Conservation (phyloP, 2,113 vertebrate species). For the Gallinago jamesoni region DNA sequence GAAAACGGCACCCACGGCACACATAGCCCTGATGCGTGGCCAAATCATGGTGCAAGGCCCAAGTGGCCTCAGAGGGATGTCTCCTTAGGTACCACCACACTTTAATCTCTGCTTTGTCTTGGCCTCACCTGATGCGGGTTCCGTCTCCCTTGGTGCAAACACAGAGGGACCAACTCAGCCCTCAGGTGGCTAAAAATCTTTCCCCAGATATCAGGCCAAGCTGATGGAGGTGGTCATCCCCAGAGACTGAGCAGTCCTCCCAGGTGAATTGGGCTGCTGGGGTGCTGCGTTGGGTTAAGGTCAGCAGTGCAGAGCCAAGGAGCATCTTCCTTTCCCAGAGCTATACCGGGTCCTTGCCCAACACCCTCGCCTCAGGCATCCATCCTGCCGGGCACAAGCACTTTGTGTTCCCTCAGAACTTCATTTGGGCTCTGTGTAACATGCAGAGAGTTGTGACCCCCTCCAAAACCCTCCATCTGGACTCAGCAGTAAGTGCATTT, state of each 20-base stretch:
- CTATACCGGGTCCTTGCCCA: background rate
- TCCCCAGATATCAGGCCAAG: background rate
- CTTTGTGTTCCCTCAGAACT: rapidly evolving
- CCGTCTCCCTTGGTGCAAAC: background rate
- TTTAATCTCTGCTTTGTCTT: background rate
- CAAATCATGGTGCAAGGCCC: background rate
- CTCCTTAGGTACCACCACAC: background rate
- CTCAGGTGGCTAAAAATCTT: background rate
- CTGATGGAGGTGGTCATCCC: rapidly evolving
- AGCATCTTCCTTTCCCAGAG: background rate
- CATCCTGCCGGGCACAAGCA: background rate
- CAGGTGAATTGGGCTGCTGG: background rate
- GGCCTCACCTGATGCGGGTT: background rate
- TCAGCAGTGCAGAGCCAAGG: background rate
- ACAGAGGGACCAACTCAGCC: background rate
- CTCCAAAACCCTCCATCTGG: background rate
- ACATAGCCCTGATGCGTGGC: too few species aligned
- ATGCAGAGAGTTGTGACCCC: rapidly evolving
- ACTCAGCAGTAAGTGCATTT: background rate
- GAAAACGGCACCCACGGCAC: background rate
- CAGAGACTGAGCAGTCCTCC: background rate
- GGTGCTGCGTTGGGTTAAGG: rapidly evolving
- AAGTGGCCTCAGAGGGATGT: background rate
- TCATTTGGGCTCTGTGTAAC: rapidly evolving
- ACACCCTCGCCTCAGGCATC: background rate